Base-by-base conservation (phyloP, 2,888 invertebrate genomes). In the Stictocephala bisonia region DNA sequence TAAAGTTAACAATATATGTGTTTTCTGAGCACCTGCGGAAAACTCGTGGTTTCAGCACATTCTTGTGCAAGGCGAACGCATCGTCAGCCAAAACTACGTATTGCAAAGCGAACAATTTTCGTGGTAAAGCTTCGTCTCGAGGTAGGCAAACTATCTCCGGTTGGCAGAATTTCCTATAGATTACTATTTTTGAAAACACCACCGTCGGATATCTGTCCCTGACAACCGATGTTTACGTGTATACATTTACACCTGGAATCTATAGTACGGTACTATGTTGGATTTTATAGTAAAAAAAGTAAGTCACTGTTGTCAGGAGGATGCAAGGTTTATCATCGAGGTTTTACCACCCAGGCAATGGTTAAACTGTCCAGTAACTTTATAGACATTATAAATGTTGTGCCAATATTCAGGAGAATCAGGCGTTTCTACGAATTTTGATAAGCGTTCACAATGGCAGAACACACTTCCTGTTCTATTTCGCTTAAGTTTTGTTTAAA, bases 361-460 rank as follows among this genome's bases (percentile, higher is more conserved):
- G n/a, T n/a, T n/a, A n/a, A n/a, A n/a, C n/a, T n/a, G n/a, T n/a
- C n/a, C n/a, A n/a, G n/a, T n/a, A n/a, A n/a, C n/a, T n/a, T n/a
- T n/a, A n/a, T n/a, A n/a, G n/a, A n/a, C n/a, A n/a, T n/a, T n/a
- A n/a, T n/a, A n/a, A n/a, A n/a, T n/a, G n/a, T n/a, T n/a, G n/a
- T n/a, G n/a, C n/a, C n/a, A n/a, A n/a, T n/a, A n/a, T n/a, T n/a
- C n/a, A n/a, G n/a, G n/a, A n/a, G n/a, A n/a, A n/a, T n/a, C n/a
- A n/a, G n/a, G n/a, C n/a, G n/a, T n/a, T n/a, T n/a, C n/a, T n/a
- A n/a, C n/a, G n/a, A n/a, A n/a, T n/a, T n/a, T n/a, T n/a, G n/a
- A n/a, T n/a, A n/a, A n/a, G n/a, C 11, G 44, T 44, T 44, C 44
- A 44, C 44, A 44, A 44, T 44, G 44, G 44, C 44, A 44, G 44